Evolutionary conservation across 2,113 vertebrate genomes (phyloP), one percentile per base, ranked within the genome.

Genomic region (Lophotis ruficrista): DNA sequence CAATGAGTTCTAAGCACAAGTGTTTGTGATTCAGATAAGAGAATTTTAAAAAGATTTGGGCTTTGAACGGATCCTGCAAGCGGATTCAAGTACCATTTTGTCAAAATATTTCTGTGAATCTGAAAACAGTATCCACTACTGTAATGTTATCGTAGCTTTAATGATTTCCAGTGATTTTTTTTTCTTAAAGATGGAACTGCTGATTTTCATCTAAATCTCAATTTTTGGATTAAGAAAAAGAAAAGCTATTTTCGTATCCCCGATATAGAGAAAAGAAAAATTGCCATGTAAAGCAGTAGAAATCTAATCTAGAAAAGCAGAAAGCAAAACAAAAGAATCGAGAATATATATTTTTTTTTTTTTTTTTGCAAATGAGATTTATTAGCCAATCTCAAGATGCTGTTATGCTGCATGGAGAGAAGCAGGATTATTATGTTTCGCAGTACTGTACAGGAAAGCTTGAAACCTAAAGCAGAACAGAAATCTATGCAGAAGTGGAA

Each of bases 271-370:
- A 71, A 79, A 89, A 95, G 69, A 94, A 85, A 89, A 83, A 87
- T 27, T 47, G 68, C 70, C 14, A 19, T 4, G 16, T 72, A 82
- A 76, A 93, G 54, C 23, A 35, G 66, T 54, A 87, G 61, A 53
- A 85, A 93, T 50, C 12, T 37, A 75, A 91, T 77, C 58, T 4
- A 15, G 78, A 84, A 83, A 83, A 77, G 61, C 50, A 70, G 93
- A 65, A 70, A 89, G 82, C 84, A 96, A 94, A 96, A 91, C 84
- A 72, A 93, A 96, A 77, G 54, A 76, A 69, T 87, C 70, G 57
- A 73, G 50, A 83, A 76, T 62, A 45, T 11, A 11, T 73, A 38
- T 95, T 90, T 19, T 71, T 90, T 95, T 75, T 37, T 15, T n/a
- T n/a, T n/a, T n/a, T n/a, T n/a, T n/a, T n/a, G n/a, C n/a, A n/a